Conservation (phyloP, 2,888 invertebrate species). For the Drosophila mettleri region DNA sequence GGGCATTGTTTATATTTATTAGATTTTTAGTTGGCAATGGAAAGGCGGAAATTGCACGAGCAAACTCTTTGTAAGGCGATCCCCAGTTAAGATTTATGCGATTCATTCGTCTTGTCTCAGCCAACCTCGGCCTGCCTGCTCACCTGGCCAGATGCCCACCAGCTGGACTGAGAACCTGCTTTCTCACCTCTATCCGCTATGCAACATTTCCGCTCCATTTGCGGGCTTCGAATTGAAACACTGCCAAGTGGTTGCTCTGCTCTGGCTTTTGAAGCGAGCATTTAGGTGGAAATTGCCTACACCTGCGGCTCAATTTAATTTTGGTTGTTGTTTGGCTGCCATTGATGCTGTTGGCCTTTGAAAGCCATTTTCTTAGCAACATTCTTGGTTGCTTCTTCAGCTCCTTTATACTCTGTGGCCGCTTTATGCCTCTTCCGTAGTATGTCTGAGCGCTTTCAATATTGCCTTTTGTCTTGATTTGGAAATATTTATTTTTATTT, state of each 20-base stretch:
- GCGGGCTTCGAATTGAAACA: constrained; percentile 66
- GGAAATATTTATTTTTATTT: background rate
- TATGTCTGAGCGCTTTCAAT: background rate
- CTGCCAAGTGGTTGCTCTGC: constrained; percentile 53
- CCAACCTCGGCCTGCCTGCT: background rate
- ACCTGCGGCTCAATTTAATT: constrained; percentile 80
- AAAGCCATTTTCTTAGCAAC: constrained; percentile 28
- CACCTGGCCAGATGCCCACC: constrained; percentile 20
- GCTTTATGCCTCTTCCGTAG: background rate
- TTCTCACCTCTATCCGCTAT: constrained; percentile 17
- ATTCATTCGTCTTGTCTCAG: constrained; percentile 69
- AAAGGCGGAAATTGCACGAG: constrained; percentile 67
- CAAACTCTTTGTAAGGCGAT: constrained; percentile 64
- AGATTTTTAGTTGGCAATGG: constrained; percentile 52
- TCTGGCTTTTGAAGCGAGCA: constrained; percentile 62
- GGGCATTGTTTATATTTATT: constrained; percentile 70
- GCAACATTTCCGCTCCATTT: constrained; percentile 78
- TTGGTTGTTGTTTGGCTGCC: constrained; percentile 55
- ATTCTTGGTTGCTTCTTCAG: constrained; percentile 6
- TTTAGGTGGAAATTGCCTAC: constrained; percentile 79
- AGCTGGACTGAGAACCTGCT: background rate
- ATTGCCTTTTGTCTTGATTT: background rate
- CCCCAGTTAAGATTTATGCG: constrained; percentile 69
- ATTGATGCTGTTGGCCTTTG: constrained; percentile 46
- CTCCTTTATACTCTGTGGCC: constrained; percentile 4